These are phyloP conservation scores for Periophthalmodon schlosseri DNA, from an alignment of 2,113 vertebrate genomes.

Conservation along the genomic window DNA sequence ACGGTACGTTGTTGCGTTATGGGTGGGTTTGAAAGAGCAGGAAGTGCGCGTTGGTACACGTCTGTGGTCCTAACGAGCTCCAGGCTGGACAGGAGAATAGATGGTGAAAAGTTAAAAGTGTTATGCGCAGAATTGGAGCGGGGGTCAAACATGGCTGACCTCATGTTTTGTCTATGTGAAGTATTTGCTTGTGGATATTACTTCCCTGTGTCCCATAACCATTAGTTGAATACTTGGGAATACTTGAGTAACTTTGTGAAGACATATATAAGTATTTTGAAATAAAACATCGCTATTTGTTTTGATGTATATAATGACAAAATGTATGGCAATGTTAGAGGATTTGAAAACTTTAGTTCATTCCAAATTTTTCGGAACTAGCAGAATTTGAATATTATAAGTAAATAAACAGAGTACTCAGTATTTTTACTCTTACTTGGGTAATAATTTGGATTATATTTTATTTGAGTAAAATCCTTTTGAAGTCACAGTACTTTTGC, in stretches of 20 bases:
- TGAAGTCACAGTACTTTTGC: no score
- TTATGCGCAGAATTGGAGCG: background rate
- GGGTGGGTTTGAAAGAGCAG: background rate
- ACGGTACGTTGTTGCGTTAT: background rate
- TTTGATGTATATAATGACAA: no score
- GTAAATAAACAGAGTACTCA: no score
- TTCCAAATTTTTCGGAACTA: no score
- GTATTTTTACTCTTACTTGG: no score
- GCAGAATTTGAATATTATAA: no score
- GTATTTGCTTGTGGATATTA: background rate
- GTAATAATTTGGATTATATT: no score
- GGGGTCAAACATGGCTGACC: background rate
- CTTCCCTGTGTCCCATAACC: background rate
- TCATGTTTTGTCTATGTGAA: background rate
- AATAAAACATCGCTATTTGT: background rate
- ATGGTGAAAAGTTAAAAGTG: background rate
- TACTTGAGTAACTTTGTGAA: background rate
- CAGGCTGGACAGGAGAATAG: background rate
- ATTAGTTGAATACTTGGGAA: background rate
- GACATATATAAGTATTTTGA: background rate
- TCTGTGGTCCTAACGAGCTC: background rate
- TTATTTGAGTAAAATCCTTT: no score
- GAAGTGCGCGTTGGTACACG: background rate
- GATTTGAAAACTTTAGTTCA: no score
- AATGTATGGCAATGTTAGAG: no score